Evolutionary conservation across 2,797 vertebrate species (phyloP).

Genomic region (Lutjanus argentimaculatus): DNA sequence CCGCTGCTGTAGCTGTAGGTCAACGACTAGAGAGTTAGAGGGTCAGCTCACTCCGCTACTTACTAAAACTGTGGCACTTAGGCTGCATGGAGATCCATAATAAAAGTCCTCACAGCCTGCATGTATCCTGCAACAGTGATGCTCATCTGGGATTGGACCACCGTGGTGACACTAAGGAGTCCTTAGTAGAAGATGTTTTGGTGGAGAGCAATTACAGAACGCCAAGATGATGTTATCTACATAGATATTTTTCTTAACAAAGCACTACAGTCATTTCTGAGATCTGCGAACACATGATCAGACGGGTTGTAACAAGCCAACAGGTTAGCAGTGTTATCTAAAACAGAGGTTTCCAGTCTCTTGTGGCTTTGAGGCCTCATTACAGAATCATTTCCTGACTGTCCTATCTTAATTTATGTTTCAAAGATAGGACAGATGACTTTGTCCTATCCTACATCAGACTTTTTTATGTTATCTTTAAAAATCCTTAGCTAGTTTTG

Average conservation of each 20-base stretch:
- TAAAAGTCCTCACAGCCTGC: conserved; percentile 24
- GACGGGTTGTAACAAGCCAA: not conserved
- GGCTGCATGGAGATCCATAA: conserved; percentile 13
- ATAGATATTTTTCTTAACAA: not conserved
- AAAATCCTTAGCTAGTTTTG: too few relatives aligned
- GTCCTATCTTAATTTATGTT: too few relatives aligned
- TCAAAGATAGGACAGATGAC: too few relatives aligned
- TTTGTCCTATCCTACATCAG: too few relatives aligned
- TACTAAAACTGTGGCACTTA: conserved; percentile 42
- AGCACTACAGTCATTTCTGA: not conserved
- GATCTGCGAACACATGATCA: not conserved
- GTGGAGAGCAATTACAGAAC: not conserved
- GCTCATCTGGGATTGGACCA: conserved; percentile 1
- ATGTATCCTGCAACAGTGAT: conserved; percentile 8
- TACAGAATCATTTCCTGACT: too few relatives aligned
- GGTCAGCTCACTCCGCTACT: conserved; percentile 38
- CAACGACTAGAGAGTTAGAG: conserved; percentile 27
- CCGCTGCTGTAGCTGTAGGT: conserved; percentile 40
- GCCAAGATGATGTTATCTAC: not conserved
- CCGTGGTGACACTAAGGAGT: not conserved
- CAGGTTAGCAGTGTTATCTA: too few relatives aligned
- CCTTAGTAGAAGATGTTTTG: not conserved
- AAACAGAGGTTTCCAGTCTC: not conserved
- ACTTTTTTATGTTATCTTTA: too few relatives aligned
- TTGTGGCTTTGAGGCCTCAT: not conserved